Conservation (phyloP, 2,888 invertebrate genomes). For the Cheilosia impressa region DNA sequence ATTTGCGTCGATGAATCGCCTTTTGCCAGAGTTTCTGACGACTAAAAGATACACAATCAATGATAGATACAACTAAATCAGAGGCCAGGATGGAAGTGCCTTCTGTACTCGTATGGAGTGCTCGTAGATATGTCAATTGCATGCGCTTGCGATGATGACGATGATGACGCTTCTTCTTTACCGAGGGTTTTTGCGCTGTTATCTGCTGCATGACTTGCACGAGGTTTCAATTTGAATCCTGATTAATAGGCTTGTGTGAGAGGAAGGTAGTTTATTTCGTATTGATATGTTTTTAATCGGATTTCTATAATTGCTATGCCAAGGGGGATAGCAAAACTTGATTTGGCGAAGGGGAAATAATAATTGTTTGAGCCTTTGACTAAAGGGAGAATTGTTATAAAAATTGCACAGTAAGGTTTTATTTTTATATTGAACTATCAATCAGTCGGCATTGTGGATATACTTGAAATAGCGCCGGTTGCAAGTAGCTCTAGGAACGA, state of each 20-base stretch:
- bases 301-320: conserved; percentile 59
- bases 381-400: neutral
- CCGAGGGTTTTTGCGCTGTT: conserved; percentile 6
- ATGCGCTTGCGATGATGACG: conserved; percentile 33
- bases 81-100: conserved; percentile 39
- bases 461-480: no score
- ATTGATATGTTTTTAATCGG: conserved; percentile 66
- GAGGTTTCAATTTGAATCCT: conserved; percentile 48
- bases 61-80: conserved; percentile 71
- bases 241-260: conserved; percentile 54
- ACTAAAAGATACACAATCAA: conserved; percentile 52
- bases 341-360: neutral
- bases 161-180: conserved; percentile 14
- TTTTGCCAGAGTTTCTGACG: conserved; percentile 27
- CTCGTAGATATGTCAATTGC: conserved; percentile 66
- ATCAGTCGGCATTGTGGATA: no score
- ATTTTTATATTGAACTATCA: no score
- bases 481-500: no score
- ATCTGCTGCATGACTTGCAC: conserved; percentile 40
- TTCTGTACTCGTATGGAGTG: conserved; percentile 39
- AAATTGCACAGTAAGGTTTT: neutral
- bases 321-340: conserved; percentile 2
- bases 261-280: conserved; percentile 1
- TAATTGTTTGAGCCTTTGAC: neutral
- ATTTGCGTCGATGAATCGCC: conserved; percentile 69